Conservation (phyloP, 2,888 invertebrate species). For the Chelonus formosanus region DNA sequence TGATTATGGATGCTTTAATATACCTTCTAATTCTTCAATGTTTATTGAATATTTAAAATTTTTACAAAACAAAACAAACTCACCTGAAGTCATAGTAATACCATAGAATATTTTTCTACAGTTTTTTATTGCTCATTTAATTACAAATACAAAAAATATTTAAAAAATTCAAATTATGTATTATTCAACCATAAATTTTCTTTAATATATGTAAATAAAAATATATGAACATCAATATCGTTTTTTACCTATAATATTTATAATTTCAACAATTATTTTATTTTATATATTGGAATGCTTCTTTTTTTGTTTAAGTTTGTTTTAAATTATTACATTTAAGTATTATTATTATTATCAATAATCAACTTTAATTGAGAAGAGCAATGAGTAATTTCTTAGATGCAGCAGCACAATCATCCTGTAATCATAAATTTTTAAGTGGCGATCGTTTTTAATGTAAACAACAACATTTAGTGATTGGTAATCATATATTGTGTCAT, state of each 20-base stretch:
- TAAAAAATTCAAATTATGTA: neutral
- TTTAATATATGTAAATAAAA: no score
- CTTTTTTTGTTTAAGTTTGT: neutral
- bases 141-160: neutral
- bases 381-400: constrained; percentile 60
- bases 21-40: constrained; percentile 24
- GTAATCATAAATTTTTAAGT: constrained; percentile 48
- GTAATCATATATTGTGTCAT: neutral
- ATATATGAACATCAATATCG: no score
- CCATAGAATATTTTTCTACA: no score
- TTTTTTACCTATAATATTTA: no score
- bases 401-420: constrained; percentile 57
- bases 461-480: no score
- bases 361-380: constrained; percentile 53
- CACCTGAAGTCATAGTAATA: no score
- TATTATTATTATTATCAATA: no score
- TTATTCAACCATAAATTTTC: neutral
- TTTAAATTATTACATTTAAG: neutral
- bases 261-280: neutral
- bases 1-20: constrained; percentile 50
- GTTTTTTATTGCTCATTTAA: no score
- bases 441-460: no score
- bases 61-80: no score
- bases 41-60: no score
- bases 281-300: neutral